Base-by-base conservation (phyloP, 1,140 invertebrate genomes). In the Mesaphorura yosii region DNA sequence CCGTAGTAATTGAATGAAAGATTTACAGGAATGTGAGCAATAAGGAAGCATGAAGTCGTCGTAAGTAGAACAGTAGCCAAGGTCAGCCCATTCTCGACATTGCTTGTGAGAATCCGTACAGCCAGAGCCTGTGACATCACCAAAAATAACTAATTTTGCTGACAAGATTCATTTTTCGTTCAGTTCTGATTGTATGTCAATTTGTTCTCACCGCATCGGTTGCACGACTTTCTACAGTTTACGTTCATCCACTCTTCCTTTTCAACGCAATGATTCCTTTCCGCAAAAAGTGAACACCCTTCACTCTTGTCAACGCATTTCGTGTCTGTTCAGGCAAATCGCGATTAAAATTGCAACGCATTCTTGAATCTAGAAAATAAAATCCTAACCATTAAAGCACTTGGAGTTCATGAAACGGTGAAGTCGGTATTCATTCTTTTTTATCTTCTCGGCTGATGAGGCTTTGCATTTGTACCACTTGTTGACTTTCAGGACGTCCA, bases 381-480 rank as follows among this genome's bases (percentile, higher is more conserved):
- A 10, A 10, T 34, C 31, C 31, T 34, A 10, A 34, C 31, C 31
- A 10, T 34, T 34, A n/a, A n/a, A 10, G 31, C 31, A 34, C 10
- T 10, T 34, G n/a, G 10, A n/a, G n/a, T n/a, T 34, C 31, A 34
- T n/a, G 31, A 34, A n/a, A 34, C 31, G 31, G n/a, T 34, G 10
- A 10, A 34, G 31, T n/a, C n/a, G n/a, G n/a, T n/a, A n/a, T n/a
- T n/a, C 31, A 10, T 34, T 34, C 10, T n/a, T 34, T 34, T 34
- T 34, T 34, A 34, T 34, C 31, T n/a, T n/a, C 31, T 34, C 31
- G 31, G 31, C 31, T 34, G 31, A n/a, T 34, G 10, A 10, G 10
- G 10, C 31, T 37, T 48, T 48, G 28, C 46, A 48, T 48, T 48
- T 48, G 28, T 48, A 48, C 46, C 46, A 48, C 20, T 48, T 48